phyloP scores from a whole-genome alignment of 2,797 vertebrate genomes.

The Tragopan temminckii region DNA sequence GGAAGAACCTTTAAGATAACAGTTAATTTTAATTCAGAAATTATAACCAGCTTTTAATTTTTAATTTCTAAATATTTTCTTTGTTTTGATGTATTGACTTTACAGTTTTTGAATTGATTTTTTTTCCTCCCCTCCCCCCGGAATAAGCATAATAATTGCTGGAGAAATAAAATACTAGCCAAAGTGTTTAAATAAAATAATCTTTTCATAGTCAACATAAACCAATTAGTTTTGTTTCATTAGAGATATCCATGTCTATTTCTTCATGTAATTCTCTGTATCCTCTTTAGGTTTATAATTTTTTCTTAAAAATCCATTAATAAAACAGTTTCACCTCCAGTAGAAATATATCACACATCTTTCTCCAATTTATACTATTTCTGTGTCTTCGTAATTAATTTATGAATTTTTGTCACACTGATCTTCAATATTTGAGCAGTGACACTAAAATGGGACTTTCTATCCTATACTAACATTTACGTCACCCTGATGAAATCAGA shows the following conservation, averaged over 20 bases:
- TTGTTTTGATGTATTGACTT: not conserved
- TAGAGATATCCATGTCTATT: not conserved
- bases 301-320: not conserved
- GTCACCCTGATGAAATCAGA: not conserved
- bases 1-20: not conserved
- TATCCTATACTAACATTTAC: not conserved
- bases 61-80: not conserved
- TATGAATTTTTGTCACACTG: not conserved
- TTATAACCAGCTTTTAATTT: not conserved
- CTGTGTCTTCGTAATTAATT: not conserved
- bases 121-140: no score
- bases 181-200: not conserved
- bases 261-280: not conserved
- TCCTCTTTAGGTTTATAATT: not conserved
- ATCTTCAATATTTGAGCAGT: not conserved
- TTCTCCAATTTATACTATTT: not conserved
- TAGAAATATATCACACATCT: rapidly evolving
- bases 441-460: not conserved
- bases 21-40: not conserved
- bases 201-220: not conserved
- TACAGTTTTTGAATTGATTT: not conserved
- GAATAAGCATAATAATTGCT: not conserved
- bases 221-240: not conserved
- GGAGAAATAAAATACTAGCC: not conserved
- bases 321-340: rapidly evolving